Percentiles rank a stretch among this genome's conserved stretches.
phyloP scores from a whole-genome alignment of 2,888 invertebrate species.

The Drosophila paranaensis region DNA sequence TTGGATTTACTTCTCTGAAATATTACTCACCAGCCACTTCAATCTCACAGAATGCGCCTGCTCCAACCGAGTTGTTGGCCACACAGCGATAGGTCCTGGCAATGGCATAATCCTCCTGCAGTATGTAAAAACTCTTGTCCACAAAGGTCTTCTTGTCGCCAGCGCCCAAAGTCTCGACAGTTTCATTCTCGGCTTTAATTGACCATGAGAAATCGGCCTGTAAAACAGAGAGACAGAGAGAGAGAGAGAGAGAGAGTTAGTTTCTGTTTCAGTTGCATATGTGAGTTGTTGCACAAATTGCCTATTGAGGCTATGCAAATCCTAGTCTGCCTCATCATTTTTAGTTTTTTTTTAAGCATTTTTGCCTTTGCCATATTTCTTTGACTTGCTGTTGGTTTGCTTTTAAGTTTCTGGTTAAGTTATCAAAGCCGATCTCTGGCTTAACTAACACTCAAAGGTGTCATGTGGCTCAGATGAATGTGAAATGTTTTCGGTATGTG shows the following conservation, averaged over 20 bases:
- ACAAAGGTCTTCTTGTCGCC: constrained; percentile 73
- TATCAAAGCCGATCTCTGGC: constrained; percentile 5
- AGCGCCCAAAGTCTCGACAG: constrained; percentile 87
- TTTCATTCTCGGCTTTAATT: constrained; percentile 93
- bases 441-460: constrained; percentile 13
- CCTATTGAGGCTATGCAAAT: constrained; percentile 12
- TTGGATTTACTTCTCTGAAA: neutral
- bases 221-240: constrained; percentile 28
- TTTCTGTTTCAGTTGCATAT: constrained; percentile 2
- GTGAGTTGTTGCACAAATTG: constrained; percentile 3
- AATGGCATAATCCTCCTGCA: constrained; percentile 87
- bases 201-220: constrained; percentile 92
- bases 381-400: constrained; percentile 16
- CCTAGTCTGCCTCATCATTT: constrained; percentile 4
- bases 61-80: constrained; percentile 93
- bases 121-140: constrained; percentile 86
- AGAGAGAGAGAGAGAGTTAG: constrained; percentile 11
- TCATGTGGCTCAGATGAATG: constrained; percentile 20
- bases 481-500: constrained; percentile 16
- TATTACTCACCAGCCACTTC: constrained; percentile 88
- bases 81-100: constrained; percentile 93
- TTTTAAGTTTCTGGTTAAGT: constrained; percentile 8
- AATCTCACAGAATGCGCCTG: constrained; percentile 87
- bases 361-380: constrained; percentile 25
- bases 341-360: neutral